A percentile compares a stretch with the other conserved stretches of the same genome.
These are phyloP conservation scores for Melinaea menophilus DNA, from an alignment of 2,888 invertebrate species.

Conservation along the genomic window DNA sequence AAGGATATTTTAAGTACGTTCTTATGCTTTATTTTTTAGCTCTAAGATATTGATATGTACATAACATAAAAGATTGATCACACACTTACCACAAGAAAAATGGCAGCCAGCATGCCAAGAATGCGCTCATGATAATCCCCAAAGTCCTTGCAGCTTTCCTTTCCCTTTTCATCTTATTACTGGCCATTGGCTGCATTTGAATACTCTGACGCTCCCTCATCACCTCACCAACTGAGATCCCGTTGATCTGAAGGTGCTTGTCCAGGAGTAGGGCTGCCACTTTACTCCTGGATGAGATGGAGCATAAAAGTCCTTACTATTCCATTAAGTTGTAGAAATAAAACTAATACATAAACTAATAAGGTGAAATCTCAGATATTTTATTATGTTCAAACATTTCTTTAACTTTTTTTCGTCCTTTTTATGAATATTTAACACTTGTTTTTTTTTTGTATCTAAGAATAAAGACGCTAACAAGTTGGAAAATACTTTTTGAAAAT, in stretches of 20 bases:
- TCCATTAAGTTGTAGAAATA: not conserved
- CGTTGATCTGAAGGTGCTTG: conserved; percentile 93
- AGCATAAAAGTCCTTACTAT: conserved; percentile 36
- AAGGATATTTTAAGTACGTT: too few relatives aligned
- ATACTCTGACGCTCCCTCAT: conserved; percentile 80
- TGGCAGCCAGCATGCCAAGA: conserved; percentile 96
- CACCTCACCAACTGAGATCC: conserved; percentile 84
- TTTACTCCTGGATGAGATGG: conserved; percentile 83
- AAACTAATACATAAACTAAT: not conserved
- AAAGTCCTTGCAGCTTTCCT: conserved; percentile 94
- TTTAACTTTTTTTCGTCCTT: too few relatives aligned
- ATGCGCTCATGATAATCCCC: conserved; percentile 97
- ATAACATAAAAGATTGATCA: not conserved
- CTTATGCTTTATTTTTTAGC: not conserved
- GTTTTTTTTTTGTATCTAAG: too few relatives aligned
- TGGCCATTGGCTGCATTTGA: conserved; percentile 85
- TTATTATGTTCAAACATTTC: too few relatives aligned
- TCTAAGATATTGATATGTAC: not conserved
- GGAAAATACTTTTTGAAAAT: too few relatives aligned
- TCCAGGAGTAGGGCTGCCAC: conserved; percentile 91
- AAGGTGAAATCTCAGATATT: too few relatives aligned
- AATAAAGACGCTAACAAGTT: too few relatives aligned
- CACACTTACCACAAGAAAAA: conserved; percentile 93
- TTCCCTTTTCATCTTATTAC: conserved; percentile 92
- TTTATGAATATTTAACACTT: too few relatives aligned